Percentiles rank a stretch among this genome's conserved stretches.
Evolutionary conservation across 2,888 invertebrate species (phyloP).

Genomic region (Macrosoma leucophasiata): DNA sequence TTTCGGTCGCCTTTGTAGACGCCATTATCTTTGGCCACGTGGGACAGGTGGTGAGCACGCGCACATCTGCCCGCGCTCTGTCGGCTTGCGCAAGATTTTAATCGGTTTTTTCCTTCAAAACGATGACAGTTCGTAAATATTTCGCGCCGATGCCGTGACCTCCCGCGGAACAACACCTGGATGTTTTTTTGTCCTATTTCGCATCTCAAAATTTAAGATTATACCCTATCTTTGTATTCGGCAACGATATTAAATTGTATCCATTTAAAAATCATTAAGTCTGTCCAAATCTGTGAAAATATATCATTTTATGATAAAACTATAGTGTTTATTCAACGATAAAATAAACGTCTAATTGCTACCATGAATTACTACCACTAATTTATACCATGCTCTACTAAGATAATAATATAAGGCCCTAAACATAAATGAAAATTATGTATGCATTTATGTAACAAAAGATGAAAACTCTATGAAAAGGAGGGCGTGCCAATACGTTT

Average conservation of each 20-base stretch:
- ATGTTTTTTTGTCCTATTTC: slow-evolving; percentile 17
- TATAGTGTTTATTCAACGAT: no score
- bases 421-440: no score
- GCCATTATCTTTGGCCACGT: slow-evolving; percentile 65
- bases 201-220: slow-evolving; percentile 9
- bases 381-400: no score
- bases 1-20: slow-evolving; percentile 51
- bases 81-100: slow-evolving; percentile 71
- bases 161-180: slow-evolving; percentile 49
- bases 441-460: no score
- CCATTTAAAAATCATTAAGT: no score
- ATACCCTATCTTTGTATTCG: slow-evolving; percentile 19
- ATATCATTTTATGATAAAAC: no score
- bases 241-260: slow-evolving; percentile 28
- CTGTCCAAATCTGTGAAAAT: no score
- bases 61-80: slow-evolving; percentile 59
- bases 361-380: no score
- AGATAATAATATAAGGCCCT: no score
- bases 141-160: slow-evolving; percentile 48
- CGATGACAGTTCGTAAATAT: slow-evolving; percentile 66
- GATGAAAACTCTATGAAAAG: no score
- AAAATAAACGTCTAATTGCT: no score
- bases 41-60: slow-evolving; percentile 71
- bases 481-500: no score
- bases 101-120: slow-evolving; percentile 53